Evolutionary conservation across 2,113 vertebrate genomes (phyloP).

Genomic region (Helogale parvula): DNA sequence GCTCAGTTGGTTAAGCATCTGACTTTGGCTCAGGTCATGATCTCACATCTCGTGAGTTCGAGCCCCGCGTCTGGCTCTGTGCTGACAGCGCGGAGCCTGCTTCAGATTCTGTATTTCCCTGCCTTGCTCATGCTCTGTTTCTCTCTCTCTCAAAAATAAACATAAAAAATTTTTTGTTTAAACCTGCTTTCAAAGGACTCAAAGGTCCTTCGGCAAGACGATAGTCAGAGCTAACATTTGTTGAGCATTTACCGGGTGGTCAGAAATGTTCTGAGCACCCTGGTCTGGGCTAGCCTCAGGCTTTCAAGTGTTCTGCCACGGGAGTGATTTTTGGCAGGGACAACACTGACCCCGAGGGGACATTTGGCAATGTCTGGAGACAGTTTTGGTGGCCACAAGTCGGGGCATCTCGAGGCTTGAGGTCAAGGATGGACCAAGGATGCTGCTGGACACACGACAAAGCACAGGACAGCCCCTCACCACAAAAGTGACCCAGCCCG

Average conservation of each 20-base stretch:
- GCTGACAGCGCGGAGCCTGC: too few species aligned
- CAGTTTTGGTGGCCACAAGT: background rate
- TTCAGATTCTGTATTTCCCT: too few species aligned
- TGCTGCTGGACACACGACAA: fast-evolving
- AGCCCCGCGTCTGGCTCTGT: too few species aligned
- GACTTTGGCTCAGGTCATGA: too few species aligned
- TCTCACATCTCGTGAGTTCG: too few species aligned
- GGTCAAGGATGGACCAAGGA: background rate
- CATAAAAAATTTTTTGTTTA: too few species aligned
- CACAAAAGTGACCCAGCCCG: background rate
- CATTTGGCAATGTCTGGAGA: background rate
- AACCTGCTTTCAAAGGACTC: background rate
- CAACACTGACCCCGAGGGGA: background rate
- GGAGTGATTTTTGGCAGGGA: background rate
- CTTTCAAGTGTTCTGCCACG: background rate
- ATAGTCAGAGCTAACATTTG: too few species aligned
- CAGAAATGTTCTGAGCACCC: fast-evolving
- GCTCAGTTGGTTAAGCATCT: too few species aligned
- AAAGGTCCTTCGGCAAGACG: background rate
- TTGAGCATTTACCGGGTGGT: fast-evolving
- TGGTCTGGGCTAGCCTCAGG: fast-evolving
- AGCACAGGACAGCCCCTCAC: too few species aligned
- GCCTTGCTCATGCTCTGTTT: too few species aligned
- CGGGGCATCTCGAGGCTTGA: background rate
- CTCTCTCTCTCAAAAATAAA: too few species aligned